Base-by-base conservation (phyloP, 2,797 vertebrate species). In the Podargus strigoides region DNA sequence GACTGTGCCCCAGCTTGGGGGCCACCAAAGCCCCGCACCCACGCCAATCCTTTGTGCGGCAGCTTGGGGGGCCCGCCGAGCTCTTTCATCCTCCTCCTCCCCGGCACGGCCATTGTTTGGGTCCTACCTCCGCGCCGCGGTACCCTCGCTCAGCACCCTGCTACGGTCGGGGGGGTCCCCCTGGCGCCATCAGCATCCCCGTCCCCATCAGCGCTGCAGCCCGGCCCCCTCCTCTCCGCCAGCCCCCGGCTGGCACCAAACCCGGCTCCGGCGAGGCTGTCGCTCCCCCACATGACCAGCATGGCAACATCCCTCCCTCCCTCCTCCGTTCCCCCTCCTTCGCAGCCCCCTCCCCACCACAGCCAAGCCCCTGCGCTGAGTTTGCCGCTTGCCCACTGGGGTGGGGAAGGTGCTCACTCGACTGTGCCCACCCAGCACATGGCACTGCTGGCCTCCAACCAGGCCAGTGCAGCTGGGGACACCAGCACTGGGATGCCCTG, bases 281-380 rank as follows among this genome's bases (percentile, higher is more conserved):
- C 11, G 94, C 94, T 92, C 85, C 62, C 80, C 90, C 96, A 78
- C 95, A 96, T 93, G 95, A 94, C 91, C 89, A 69, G 94, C 94
- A 94, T 90, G 93, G 94, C 81, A 96, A 95, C 30, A 64, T 24
- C 70, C 62, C 72, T 64, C 59, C 85, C 46, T 44, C 47, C 17
- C 20, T 34, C 19, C 34, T 36, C 14, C 30, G 27, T n/a, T 37
- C 34, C 27, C 60, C 27, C 23, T 27, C 50, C 58, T 44, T 36
- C n/a, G 22, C 81, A 80, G 68, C 92, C 88, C 92, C 87, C 85
- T 68, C 79, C 77, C 56, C 14, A 8, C 23, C 85, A 39, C 77
- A 12, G 78, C 86, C 69, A 11, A 66, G n/a, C 41, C 82, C 73
- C 64, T 27, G 69, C 6, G 32, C 78, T 9, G 26, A 6, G 49